phyloP scores from a whole-genome alignment of 2,888 invertebrate genomes.

The Linnaemya vulpina region DNA sequence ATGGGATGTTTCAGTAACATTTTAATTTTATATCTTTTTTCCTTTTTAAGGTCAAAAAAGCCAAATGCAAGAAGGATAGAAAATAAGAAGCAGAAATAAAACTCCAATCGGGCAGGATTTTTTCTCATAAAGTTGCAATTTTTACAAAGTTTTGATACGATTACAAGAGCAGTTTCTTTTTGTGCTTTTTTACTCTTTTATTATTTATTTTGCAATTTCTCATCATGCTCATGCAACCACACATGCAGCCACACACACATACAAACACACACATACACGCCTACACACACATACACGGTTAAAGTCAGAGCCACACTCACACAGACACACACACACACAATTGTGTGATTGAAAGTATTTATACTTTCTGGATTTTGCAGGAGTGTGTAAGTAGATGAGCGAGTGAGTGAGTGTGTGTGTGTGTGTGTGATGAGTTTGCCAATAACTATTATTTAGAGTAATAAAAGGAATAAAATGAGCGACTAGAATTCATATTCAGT shows the following conservation, averaged over 20 bases:
- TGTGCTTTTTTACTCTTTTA: constrained; percentile 15
- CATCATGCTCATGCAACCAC: constrained; percentile 6
- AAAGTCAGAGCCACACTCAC: too few species aligned
- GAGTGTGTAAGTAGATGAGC: not conserved
- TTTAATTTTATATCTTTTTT: not conserved
- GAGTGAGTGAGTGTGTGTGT: constrained; percentile 8
- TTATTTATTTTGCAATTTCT: constrained; percentile 56
- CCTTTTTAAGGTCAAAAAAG: constrained; percentile 54
- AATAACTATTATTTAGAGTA: constrained; percentile 60
- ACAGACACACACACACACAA: not conserved
- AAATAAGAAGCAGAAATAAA: not conserved
- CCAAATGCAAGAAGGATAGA: constrained; percentile 5
- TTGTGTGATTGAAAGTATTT: constrained; percentile 1
- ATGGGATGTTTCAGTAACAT: constrained; percentile 40
- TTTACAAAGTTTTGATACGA: constrained; percentile 60
- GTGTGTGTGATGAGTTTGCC: constrained; percentile 24
- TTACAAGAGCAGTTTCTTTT: constrained; percentile 3
- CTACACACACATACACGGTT: too few species aligned
- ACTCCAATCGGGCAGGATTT: constrained; percentile 60
- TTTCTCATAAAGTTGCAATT: constrained; percentile 66
- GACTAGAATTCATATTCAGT: constrained; percentile 65
- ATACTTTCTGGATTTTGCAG: constrained; percentile 7
- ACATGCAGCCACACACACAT: constrained; percentile 14
- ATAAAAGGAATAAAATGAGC: constrained; percentile 55
- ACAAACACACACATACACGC: not conserved